Evolutionary conservation across 2,797 vertebrate genomes (phyloP), one percentile per base, ranked within the genome.

Genomic region (Lagorchestes hirsutus): DNA sequence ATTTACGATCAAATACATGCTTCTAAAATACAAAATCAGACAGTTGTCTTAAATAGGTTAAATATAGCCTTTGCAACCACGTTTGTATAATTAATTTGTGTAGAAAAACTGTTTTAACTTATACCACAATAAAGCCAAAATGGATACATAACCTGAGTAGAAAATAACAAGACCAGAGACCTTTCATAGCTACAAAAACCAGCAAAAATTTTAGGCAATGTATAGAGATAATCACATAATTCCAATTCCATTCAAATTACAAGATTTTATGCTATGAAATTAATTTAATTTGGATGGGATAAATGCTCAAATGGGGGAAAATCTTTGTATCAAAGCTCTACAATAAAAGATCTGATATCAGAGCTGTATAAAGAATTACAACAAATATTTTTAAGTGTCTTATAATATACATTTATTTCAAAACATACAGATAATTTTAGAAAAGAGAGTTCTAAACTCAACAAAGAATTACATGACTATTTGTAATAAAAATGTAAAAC

Each of bases 1-100:
- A 97, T 93, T 62, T 93, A n/a, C 29, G 62, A 96, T 92, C 31
- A 92, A 87, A 46, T 94, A 13, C 3, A 55, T 18, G 8, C 29
- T 94, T 62, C n/a, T 12, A 93, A 74, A 82, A 46, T 46, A 31
- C 74, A 82, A 82, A 82, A 46, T 22, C 40, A 27, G 40, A 46
- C 18, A 46, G 3, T 46, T 82, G 3, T 46, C 40, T 82, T 18
- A 24, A 46, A 22, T 82, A 46, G 22, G 74, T 8, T 46, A 82
- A 74, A 74, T 40, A 74, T 8, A 29, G 9, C n/a, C 9, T 82
- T 46, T 82, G 22, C 9, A 74, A 74, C 34, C 40, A 82, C 27
- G 9, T 46, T 82, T 46, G 9, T 31, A 27, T 46, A 82, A 82
- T 82, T 82, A 46, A 82, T 82, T 46, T 82, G 9, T 9, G 2